Conservation (phyloP, 2,888 invertebrate genomes). For the Cremastobaeus sp. region DNA sequence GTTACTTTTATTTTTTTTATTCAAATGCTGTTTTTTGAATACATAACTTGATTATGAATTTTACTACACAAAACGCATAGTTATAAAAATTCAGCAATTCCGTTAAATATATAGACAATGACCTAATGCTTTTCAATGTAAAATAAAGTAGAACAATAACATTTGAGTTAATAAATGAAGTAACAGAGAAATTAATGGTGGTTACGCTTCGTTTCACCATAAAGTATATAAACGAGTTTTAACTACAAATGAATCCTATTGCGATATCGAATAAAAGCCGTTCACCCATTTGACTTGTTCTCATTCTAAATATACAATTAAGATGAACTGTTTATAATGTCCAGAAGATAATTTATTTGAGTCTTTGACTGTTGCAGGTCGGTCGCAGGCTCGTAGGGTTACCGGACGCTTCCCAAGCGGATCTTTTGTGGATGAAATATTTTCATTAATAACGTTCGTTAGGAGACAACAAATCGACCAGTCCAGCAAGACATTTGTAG, state of each 20-base stretch:
- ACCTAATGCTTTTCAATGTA: no score
- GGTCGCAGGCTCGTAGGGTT: conserved; percentile 19
- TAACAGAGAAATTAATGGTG: no score
- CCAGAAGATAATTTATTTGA: conserved; percentile 27
- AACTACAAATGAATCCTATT: conserved; percentile 3
- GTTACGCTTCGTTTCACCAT: no score
- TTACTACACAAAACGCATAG: no score
- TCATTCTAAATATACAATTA: conserved; percentile 29
- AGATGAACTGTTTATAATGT: conserved; percentile 9
- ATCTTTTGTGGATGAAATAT: conserved; percentile 23
- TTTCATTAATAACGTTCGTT: conserved; percentile 41
- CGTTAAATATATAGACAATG: no score
- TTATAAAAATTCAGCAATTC: no score
- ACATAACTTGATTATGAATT: no score
- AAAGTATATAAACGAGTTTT: no score
- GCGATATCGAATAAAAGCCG: conserved; percentile 23
- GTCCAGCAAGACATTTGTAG: conserved; percentile 18
- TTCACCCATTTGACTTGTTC: conserved; percentile 22
- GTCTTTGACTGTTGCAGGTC: conserved; percentile 4
- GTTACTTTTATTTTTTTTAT: no score
- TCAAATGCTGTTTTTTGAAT: no score
- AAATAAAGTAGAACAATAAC: no score
- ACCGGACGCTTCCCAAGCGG: conserved; percentile 14
- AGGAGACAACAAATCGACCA: conserved; percentile 38
- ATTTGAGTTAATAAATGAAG: no score